phyloP scores from a whole-genome alignment of 2,888 invertebrate genomes.

The Lydus trimaculatus region DNA sequence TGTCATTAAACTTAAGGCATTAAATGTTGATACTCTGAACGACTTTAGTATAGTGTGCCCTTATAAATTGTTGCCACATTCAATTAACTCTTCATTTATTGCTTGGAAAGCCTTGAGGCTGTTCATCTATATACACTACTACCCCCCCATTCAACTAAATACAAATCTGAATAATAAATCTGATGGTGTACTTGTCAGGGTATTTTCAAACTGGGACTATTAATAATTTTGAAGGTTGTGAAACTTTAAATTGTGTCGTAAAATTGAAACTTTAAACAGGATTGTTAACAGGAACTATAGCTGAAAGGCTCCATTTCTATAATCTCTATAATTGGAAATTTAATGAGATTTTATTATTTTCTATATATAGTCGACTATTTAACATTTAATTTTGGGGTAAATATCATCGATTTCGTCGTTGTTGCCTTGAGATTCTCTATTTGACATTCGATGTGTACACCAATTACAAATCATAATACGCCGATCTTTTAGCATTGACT shows the following conservation, averaged over 20 bases:
- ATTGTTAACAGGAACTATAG: neutral
- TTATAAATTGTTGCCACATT: conserved; percentile 43
- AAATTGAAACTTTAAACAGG: neutral
- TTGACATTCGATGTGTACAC: too few species aligned
- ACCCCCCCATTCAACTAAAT: neutral
- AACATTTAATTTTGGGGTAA: neutral
- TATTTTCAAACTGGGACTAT: neutral
- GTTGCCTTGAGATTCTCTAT: neutral
- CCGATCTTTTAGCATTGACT: neutral
- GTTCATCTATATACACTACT: neutral
- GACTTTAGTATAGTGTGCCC: conserved; percentile 34
- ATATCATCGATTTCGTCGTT: neutral
- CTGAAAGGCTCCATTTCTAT: neutral
- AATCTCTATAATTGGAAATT: neutral
- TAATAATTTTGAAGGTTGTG: neutral
- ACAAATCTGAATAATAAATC: neutral
- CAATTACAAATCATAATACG: neutral
- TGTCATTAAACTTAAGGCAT: conserved; percentile 44
- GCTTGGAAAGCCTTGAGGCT: neutral
- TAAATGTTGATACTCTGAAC: conserved; percentile 37
- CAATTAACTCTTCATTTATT: conserved; percentile 42
- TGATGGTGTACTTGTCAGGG: neutral
- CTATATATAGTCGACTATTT: neutral
- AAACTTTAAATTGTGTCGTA: neutral
- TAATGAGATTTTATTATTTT: neutral